Evolutionary conservation across 64 coral and sea anemone genomes (phyloP), one percentile per base, ranked within the genome.

Genomic region (Stylophora pistillata): DNA sequence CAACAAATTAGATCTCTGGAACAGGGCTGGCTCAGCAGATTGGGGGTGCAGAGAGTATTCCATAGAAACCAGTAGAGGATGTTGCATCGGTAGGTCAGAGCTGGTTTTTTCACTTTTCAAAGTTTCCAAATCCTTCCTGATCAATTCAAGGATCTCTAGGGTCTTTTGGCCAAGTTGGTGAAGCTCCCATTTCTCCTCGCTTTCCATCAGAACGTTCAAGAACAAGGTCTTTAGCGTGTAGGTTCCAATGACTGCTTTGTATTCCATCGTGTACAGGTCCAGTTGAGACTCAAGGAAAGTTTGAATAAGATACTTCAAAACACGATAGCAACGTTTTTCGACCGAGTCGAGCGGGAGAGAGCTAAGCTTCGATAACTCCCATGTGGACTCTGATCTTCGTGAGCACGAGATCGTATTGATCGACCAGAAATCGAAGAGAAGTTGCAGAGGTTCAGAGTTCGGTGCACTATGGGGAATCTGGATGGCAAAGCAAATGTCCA

Each of bases 371-470:
- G 70, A 21, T 17, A 34, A 58, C 52, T 87, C 85, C 70, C 70
- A 87, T 2, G 10, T 7, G 5, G 85, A 74, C 20, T 74, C 71
- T 13, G 88, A 90, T 11, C 88, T 90, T 30, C 88, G 82, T 74
- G 88, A 69, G n/a, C 75, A 81, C 30, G 75, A 81, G 0, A 90
- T 23, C 31, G 52, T 0, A 30, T 90, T 82, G 9, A 90, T 73
- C 30, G 88, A 90, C 75, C 88, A 81, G 78, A 90, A 90, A 47
- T 90, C 88, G 82, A 90, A 90, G 0, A 90, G 78, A 12, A 90
- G 78, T 82, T 81, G 75, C 52, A 90, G 29, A 79, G 88, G 31
- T 3, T 81, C 16, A 82, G 61, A 71, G 13, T 82, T 30, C 3
- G 37, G 18, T 6, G 57, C 26, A 0, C 2, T 10, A 55, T 90